Base-by-base conservation (phyloP, 2,797 vertebrate genomes). In the Astyanax mexicanus region DNA sequence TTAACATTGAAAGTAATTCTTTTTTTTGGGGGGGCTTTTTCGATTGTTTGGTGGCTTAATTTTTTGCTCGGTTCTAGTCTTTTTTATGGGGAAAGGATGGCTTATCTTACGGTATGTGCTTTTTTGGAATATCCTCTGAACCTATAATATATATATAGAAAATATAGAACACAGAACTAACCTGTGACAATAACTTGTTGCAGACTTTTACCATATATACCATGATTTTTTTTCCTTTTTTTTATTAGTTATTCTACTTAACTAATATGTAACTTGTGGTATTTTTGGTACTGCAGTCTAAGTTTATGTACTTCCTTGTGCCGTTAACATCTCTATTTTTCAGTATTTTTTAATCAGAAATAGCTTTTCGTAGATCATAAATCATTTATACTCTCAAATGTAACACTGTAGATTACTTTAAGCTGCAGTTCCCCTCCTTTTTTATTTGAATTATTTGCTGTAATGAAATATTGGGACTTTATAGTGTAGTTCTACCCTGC, bases 81-180 rank as follows among this genome's bases (percentile, higher is more conserved):
- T 79, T 80, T 84, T 81, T 86, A 86, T 85, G 85, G 84, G 87
- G 84, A 88, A 84, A 81, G 77, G 82, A 87, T 88, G 87, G 87
- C 77, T 84, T 64, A 77, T 82, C 55, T 55, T 84, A 80, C 83
- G 84, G 84, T 87, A 86, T n/a, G 87, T 87, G 66, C 3, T 78
- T 25, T 45, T 60, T 68, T n/a, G 17, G 4, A 2, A 54, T 60
- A 23, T 32, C n/a, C n/a, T n/a, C n/a, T n/a, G n/a, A n/a, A n/a
- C n/a, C n/a, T n/a, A n/a, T n/a, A n/a, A n/a, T n/a, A n/a, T n/a
- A n/a, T n/a, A n/a, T n/a, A n/a, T n/a, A n/a, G n/a, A n/a, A n/a
- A n/a, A n/a, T n/a, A n/a, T 1, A 68, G 69, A 81, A 75, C 78
- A 72, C 75, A 72, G 54, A 74, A 23, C 5, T 32, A 25, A 21